These are phyloP conservation scores for Henricia sp. DNA, from an alignment of 53 echinoderm and acorn worm species.

Conservation along the genomic window DNA sequence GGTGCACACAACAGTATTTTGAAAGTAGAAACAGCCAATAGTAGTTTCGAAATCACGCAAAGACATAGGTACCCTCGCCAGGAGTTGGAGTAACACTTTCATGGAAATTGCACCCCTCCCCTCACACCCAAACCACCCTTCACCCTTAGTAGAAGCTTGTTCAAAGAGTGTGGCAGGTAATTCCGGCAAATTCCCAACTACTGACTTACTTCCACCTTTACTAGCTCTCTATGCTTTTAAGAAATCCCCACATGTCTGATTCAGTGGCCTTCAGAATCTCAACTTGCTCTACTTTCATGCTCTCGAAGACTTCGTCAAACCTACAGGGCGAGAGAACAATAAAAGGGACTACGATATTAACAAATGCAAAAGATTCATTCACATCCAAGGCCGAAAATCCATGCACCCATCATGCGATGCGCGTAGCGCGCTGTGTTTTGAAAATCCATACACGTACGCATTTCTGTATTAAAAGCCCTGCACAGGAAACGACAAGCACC, in stretches of 20 bases:
- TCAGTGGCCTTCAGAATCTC: conserved; percentile 17
- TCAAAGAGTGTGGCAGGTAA: too few relatives aligned
- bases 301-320: conserved; percentile 62
- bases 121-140: too few relatives aligned
- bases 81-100: too few relatives aligned
- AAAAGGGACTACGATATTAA: not conserved
- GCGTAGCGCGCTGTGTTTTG: not conserved
- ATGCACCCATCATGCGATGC: not conserved
- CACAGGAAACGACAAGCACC: not conserved
- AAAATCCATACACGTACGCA: not conserved
- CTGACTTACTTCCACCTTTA: too few relatives aligned
- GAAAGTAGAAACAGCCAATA: too few relatives aligned
- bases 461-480: not conserved
- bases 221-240: not conserved
- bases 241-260: conserved; percentile 27
- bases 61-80: too few relatives aligned
- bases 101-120: too few relatives aligned
- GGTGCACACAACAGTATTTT: too few relatives aligned
- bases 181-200: too few relatives aligned
- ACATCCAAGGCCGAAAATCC: not conserved
- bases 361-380: not conserved
- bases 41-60: too few relatives aligned
- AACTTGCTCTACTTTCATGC: conserved; percentile 40
- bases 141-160: too few relatives aligned
- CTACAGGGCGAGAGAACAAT: conserved; percentile 10